phyloP scores from a whole-genome alignment of 2,113 vertebrate genomes.

The Odontophorus gujanensis region DNA sequence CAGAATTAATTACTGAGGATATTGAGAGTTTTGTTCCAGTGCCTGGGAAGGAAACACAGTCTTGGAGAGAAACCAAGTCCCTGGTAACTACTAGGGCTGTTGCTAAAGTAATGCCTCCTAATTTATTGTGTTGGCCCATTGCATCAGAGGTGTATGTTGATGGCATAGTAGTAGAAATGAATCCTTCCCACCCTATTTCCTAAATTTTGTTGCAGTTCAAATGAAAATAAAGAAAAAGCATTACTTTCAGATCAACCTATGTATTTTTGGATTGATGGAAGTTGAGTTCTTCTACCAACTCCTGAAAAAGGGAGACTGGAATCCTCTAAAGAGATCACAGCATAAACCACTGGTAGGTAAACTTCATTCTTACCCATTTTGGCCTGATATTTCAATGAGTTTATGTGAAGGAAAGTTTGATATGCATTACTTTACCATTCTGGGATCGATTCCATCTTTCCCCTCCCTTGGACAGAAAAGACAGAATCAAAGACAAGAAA shows the following conservation, averaged over 20 bases:
- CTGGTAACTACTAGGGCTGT: too few species aligned
- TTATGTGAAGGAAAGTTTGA: background rate
- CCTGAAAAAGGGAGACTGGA: background rate
- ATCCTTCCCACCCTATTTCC: too few species aligned
- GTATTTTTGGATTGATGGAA: background rate
- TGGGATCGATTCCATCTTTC: background rate
- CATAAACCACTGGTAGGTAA: background rate
- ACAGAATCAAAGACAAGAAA: background rate
- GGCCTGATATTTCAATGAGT: background rate
- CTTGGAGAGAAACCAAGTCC: background rate
- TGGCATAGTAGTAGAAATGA: too few species aligned
- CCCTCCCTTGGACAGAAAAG: background rate
- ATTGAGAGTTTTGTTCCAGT: background rate
- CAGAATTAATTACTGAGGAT: background rate
- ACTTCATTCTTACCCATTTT: background rate
- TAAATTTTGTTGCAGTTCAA: too few species aligned
- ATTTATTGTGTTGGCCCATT: too few species aligned
- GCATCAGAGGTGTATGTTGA: too few species aligned
- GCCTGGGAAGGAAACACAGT: fast-evolving
- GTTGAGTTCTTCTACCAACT: background rate
- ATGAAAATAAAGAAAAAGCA: too few species aligned
- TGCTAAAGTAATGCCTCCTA: too few species aligned
- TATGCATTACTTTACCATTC: background rate
- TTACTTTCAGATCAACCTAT: too few species aligned
- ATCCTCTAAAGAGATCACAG: background rate